Evolutionary conservation across 2,888 invertebrate genomes (phyloP).

Genomic region (Xestia c-nigrum): DNA sequence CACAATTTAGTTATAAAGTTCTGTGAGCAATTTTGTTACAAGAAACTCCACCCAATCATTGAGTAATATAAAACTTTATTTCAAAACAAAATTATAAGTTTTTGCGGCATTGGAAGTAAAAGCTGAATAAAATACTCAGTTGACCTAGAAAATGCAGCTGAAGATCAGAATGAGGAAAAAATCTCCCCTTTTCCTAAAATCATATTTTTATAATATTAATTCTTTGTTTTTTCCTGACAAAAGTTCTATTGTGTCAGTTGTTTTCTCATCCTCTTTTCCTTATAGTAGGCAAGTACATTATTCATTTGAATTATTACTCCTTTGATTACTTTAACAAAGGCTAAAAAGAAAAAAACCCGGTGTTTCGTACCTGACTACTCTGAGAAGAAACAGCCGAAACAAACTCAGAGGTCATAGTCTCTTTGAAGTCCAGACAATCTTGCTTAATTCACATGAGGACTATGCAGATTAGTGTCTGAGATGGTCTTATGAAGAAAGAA

Average conservation of each 20-base stretch:
- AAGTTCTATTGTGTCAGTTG: conserved; percentile 11
- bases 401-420: too few relatives aligned
- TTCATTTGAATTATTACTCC: conserved; percentile 5
- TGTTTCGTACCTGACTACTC: too few relatives aligned
- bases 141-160: background rate
- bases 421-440: too few relatives aligned
- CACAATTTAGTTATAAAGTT: background rate
- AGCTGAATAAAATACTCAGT: background rate
- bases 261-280: background rate
- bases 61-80: background rate
- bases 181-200: background rate
- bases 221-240: conserved; percentile 35
- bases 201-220: conserved; percentile 2
- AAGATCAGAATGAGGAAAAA: conserved; percentile 21
- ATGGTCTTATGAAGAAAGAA: too few relatives aligned
- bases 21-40: background rate
- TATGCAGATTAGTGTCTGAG: too few relatives aligned
- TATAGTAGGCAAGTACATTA: background rate
- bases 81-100: conserved; percentile 3
- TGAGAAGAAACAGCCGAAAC: too few relatives aligned
- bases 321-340: too few relatives aligned
- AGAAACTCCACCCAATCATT: background rate
- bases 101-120: background rate
- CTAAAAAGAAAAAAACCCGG: too few relatives aligned
- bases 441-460: too few relatives aligned